Percentiles rank a stretch among this genome's conserved stretches.
Evolutionary conservation across 2,888 invertebrate genomes (phyloP).

Genomic region (Lamellibrachia satsuma): DNA sequence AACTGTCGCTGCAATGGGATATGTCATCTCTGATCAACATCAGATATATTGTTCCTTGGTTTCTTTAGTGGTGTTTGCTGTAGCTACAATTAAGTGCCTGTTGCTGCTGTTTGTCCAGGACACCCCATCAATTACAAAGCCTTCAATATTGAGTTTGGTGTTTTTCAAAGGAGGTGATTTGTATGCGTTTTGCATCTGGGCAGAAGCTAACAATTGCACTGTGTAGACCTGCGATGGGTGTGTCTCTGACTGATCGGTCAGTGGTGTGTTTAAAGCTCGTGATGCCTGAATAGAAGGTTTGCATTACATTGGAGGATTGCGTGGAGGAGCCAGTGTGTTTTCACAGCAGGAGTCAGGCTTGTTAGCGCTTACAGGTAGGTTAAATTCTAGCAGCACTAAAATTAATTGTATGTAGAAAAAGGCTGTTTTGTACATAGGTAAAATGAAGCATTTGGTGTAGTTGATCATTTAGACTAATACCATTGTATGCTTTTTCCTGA

Average conservation of each 20-base stretch:
- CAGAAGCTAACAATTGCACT: not conserved
- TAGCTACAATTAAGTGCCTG: not conserved
- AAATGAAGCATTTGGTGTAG: not conserved
- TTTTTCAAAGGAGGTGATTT: constrained; percentile 17
- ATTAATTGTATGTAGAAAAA: not conserved
- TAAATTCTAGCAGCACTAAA: not conserved
- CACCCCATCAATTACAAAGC: constrained; percentile 1
- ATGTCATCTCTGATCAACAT: not conserved
- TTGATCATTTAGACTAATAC: not conserved
- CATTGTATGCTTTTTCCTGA: too few species aligned
- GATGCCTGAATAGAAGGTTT: not conserved
- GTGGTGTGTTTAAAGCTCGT: not conserved
- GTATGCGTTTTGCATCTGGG: constrained; percentile 1
- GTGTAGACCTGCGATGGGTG: not conserved
- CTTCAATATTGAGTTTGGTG: not conserved
- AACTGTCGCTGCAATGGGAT: not conserved
- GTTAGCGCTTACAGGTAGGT: not conserved
- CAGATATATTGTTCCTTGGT: not conserved
- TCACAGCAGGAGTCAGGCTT: not conserved
- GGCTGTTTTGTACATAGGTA: not conserved
- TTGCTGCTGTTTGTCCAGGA: not conserved
- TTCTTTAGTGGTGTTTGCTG: not conserved
- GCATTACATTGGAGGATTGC: not conserved
- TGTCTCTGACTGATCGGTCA: not conserved
- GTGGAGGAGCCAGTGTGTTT: not conserved